Evolutionary conservation across 30 jellyfish, hydroid and myxozoan genomes (phyloP).

Genomic region (Hydractinia echinata): DNA sequence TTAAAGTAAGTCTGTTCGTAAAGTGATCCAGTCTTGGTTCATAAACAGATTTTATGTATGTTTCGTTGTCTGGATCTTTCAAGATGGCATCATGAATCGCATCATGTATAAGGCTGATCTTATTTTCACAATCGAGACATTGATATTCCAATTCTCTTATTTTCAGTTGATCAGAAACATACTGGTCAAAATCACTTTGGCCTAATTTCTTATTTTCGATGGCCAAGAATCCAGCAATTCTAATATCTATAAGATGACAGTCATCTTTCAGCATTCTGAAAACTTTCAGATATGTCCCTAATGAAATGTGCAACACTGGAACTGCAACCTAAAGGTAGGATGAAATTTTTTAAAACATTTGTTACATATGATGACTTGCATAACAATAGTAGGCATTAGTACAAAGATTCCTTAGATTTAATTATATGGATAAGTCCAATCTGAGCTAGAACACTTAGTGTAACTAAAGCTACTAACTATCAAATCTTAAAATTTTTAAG

Average conservation of each 20-base stretch:
- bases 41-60: not conserved
- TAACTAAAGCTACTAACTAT: too few species aligned
- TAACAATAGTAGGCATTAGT: too few species aligned
- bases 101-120: slow-evolving; percentile 8
- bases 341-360: slow-evolving; percentile 8
- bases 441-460: too few species aligned
- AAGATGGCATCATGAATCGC: not conserved
- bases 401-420: too few species aligned
- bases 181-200: slow-evolving; percentile 11
- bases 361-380: not conserved
- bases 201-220: slow-evolving; percentile 6
- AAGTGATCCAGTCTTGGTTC: slow-evolving; percentile 13
- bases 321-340: slow-evolving; percentile 41
- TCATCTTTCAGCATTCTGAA: slow-evolving; percentile 27
- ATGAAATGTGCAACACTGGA: slow-evolving; percentile 65
- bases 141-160: not conserved
- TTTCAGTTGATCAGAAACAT: slow-evolving; percentile 1
- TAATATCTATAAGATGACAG: slow-evolving; percentile 31
- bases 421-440: too few species aligned
- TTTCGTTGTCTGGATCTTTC: slow-evolving; percentile 18
- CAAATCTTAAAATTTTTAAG: too few species aligned
- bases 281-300: slow-evolving; percentile 28
- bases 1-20: not conserved
- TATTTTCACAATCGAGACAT: not conserved
- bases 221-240: slow-evolving; percentile 31